These are phyloP conservation scores for Craseonycteris thonglongyai DNA, from an alignment of 2,113 vertebrate genomes.

Conservation along the genomic window DNA sequence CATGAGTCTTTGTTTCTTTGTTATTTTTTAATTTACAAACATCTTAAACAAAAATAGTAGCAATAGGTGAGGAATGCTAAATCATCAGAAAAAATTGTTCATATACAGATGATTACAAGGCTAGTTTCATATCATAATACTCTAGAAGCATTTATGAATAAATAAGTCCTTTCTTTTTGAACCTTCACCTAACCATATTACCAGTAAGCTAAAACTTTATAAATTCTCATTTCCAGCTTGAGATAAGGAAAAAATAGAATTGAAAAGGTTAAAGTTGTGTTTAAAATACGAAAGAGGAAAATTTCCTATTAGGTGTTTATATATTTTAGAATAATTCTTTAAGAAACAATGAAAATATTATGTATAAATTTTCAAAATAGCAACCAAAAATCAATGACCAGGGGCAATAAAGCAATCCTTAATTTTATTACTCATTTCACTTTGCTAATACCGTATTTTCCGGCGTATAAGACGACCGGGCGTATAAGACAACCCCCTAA, in stretches of 20 bases:
- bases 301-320: neutral
- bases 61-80: neutral
- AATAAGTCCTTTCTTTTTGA: neutral
- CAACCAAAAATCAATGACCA: neutral
- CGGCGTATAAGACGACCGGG: too few species aligned
- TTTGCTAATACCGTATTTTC: too few species aligned
- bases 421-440: neutral
- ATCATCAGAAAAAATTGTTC: neutral
- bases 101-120: neutral
- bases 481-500: too few species aligned
- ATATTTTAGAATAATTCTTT: neutral
- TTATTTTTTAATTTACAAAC: too few species aligned
- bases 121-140: neutral
- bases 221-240: neutral
- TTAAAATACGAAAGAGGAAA: neutral
- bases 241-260: neutral
- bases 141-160: neutral
- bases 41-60: neutral
- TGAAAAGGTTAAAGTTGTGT: neutral
- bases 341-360: neutral
- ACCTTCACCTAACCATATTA: neutral
- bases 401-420: neutral
- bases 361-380: neutral
- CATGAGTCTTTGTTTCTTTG: too few species aligned
- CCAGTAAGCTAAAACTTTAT: neutral